These are phyloP conservation scores for Trissolcus brochymenae DNA, from an alignment of 2,888 invertebrate genomes.

Conservation along the genomic window DNA sequence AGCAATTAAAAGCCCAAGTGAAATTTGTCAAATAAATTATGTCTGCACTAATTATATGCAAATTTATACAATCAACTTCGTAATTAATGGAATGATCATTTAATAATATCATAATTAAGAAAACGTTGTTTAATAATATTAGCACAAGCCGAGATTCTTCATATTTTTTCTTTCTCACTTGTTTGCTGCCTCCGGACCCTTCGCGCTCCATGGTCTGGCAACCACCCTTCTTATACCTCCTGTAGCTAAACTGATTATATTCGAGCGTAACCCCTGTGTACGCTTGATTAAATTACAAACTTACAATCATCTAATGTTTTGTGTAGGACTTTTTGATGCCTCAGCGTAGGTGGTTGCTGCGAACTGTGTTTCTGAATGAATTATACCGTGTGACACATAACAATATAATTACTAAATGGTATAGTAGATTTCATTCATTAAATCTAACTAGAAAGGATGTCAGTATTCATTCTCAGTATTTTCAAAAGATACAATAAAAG, in stretches of 20 bases:
- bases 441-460: too few species aligned
- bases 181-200: constrained; percentile 46
- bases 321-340: constrained; percentile 57
- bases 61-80: too few species aligned
- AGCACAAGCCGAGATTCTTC: constrained; percentile 24
- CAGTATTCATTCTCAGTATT: too few species aligned
- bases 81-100: too few species aligned
- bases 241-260: constrained; percentile 69
- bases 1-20: too few species aligned
- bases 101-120: too few species aligned
- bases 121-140: too few species aligned
- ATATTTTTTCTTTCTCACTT: constrained; percentile 54
- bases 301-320: constrained; percentile 69
- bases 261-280: constrained; percentile 61
- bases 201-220: constrained; percentile 57
- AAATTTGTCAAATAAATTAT: too few species aligned
- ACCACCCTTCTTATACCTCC: constrained; percentile 63
- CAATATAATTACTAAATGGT: constrained; percentile 13
- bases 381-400: constrained; percentile 39
- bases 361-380: constrained; percentile 52
- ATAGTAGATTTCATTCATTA: too few species aligned
- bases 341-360: constrained; percentile 37
- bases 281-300: constrained; percentile 68
- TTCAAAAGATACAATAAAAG: too few species aligned
- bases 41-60: too few species aligned